phyloP scores from a whole-genome alignment of 2,797 vertebrate genomes.

The Cuniculus paca region DNA sequence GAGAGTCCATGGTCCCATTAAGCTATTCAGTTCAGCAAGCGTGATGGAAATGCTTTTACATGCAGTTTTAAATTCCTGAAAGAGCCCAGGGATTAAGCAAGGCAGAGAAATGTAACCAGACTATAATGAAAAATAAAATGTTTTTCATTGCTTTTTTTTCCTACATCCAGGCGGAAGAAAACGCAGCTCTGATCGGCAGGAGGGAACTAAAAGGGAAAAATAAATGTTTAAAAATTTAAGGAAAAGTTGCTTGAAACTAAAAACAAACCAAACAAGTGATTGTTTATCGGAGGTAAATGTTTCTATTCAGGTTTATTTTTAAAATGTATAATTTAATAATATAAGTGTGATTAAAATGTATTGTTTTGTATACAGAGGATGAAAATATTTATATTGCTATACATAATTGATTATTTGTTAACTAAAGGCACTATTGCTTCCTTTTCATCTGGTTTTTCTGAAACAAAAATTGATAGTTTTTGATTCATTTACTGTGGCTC shows the following conservation, averaged over 20 bases:
- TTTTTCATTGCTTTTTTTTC: background rate
- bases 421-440: background rate
- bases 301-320: conserved; percentile 7
- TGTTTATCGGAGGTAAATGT: background rate
- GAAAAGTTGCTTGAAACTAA: background rate
- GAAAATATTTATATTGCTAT: background rate
- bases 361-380: background rate
- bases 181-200: background rate
- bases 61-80: conserved; percentile 15
- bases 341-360: background rate
- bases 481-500: background rate
- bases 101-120: background rate
- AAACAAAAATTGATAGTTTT: conserved; percentile 49
- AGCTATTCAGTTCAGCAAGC: background rate
- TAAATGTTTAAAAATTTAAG: background rate
- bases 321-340: background rate
- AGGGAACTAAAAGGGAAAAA: background rate
- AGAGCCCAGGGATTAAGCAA: conserved; percentile 28
- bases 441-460: background rate
- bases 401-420: background rate
- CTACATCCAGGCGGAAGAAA: background rate
- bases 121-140: background rate
- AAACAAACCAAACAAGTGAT: conserved; percentile 10
- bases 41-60: background rate
- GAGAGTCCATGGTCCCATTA: background rate